Evolutionary conservation across 1,140 invertebrate species (phyloP).

Genomic region (Camponotus floridanus): DNA sequence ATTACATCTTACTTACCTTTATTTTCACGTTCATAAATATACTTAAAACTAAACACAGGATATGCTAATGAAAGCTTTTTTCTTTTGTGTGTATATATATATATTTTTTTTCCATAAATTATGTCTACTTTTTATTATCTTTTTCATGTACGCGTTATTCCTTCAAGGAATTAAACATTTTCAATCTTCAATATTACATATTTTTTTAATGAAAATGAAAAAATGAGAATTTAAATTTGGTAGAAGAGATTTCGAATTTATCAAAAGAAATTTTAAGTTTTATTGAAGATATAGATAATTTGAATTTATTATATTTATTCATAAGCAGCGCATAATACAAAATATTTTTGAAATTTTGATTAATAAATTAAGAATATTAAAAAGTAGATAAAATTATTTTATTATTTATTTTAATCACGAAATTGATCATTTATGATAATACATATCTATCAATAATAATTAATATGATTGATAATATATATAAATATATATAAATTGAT

Average conservation of each 20-base stretch:
- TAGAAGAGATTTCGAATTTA: too few relatives aligned
- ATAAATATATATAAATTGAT: too few relatives aligned
- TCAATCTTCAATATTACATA: not conserved
- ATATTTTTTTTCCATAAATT: slow-evolving; percentile 9
- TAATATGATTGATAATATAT: not conserved
- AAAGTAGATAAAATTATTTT: not conserved
- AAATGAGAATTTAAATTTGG: too few relatives aligned
- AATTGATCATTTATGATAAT: not conserved
- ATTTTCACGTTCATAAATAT: slow-evolving; percentile 60
- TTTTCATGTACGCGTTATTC: not conserved
- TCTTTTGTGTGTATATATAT: slow-evolving; percentile 62
- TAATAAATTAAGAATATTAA: not conserved
- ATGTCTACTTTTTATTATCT: slow-evolving; percentile 12
- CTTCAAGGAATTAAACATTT: not conserved
- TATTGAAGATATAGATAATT: slow-evolving; percentile 6
- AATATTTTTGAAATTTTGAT: not conserved
- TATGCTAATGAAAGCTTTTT: slow-evolving; percentile 38
- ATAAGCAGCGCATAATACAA: not conserved
- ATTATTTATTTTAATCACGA: not conserved
- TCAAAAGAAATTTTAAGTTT: not conserved
- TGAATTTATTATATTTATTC: not conserved
- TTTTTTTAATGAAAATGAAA: not conserved
- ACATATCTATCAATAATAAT: not conserved
- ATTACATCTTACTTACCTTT: slow-evolving; percentile 64
- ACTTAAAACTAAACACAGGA: slow-evolving; percentile 45